Base-by-base conservation (phyloP, 2,888 invertebrate species). In the Rhyacophila evoluta region DNA sequence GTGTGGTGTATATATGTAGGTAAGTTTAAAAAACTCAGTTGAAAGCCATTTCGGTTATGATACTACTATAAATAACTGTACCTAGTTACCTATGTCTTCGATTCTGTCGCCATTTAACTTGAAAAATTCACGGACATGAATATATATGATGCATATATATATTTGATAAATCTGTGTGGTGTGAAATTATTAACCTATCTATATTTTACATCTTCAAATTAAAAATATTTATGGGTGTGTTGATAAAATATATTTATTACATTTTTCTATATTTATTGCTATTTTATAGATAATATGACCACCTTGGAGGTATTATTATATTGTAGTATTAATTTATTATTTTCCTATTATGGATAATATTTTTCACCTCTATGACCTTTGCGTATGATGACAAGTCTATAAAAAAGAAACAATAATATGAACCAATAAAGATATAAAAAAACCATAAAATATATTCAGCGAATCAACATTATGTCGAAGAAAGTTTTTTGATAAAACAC, bases 251-350 rank as follows among this genome's bases (percentile, higher is more conserved):
- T 5, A 41, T 41, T 41, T 41, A 12, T 41, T 41, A 12, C 3
- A 5, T 12, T 41, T 41, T 33, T 33, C 6, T 33, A 6, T 33
- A 33, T 33, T 33, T 33, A 33, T 33, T 33, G 6, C 29, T 33
- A 19, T 55, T 55, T 55, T 25, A 25, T 55, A 8, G 6, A 25
- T 55, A 55, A 55, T 19, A 19, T 55, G 55, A 55, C 55, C 55
- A 55, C 55, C 55, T 8, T 55, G 19, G 15, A 69, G n/a, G 69
- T 69, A 28, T 33, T 69, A 69, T 69, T 69, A 28, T 69, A 33
- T 69, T 69, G 69, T 29, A 11, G 29, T 69, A 69, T 69, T 27
- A 1, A 25, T 41, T 8, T 55, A 55, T 55, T 55, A 55, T 55
- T 55, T 19, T 25, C 15, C 55, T 19, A 55, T 55, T 55, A 55